Conservation (phyloP, 1,140 invertebrate species). For the Zelostemma sp. region DNA sequence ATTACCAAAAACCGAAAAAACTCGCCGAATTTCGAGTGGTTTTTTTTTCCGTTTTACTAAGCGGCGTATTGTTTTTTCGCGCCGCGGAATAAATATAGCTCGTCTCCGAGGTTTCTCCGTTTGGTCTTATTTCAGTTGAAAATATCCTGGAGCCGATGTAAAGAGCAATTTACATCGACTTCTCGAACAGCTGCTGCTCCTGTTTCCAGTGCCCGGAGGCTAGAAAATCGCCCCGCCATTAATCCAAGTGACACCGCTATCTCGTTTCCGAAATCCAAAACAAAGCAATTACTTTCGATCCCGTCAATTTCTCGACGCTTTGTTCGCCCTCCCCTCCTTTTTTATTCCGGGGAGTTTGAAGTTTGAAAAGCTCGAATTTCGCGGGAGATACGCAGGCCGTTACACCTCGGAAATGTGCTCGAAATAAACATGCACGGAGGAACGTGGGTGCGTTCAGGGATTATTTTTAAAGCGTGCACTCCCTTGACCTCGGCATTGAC, state of each 20-base stretch:
- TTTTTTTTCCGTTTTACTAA: not conserved
- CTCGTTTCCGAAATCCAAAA: not conserved
- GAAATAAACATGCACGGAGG: constrained; percentile 37
- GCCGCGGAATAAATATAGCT: not conserved
- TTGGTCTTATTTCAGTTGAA: constrained; percentile 28
- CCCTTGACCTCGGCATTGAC: constrained; percentile 54
- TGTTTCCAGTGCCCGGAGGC: constrained; percentile 28
- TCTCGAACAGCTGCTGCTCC: constrained; percentile 43
- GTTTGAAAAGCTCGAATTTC: no score
- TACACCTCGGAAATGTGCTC: constrained; percentile 10
- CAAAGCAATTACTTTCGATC: not conserved
- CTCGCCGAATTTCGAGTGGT: no score
- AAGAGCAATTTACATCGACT: constrained; percentile 49
- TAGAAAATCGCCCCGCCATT: constrained; percentile 44
- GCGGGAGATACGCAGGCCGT: no score
- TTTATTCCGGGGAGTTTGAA: no score
- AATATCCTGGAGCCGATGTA: constrained; percentile 41
- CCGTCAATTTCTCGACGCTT: no score
- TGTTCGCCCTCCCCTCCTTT: no score
- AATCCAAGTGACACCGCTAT: constrained; percentile 27
- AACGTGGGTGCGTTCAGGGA: constrained; percentile 42
- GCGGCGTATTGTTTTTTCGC: not conserved
- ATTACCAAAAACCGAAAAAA: no score
- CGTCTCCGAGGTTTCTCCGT: constrained; percentile 6
- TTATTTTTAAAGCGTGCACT: constrained; percentile 54